These are phyloP conservation scores for Manis pentadactyla DNA, from an alignment of 2,797 vertebrate genomes.

Conservation along the genomic window DNA sequence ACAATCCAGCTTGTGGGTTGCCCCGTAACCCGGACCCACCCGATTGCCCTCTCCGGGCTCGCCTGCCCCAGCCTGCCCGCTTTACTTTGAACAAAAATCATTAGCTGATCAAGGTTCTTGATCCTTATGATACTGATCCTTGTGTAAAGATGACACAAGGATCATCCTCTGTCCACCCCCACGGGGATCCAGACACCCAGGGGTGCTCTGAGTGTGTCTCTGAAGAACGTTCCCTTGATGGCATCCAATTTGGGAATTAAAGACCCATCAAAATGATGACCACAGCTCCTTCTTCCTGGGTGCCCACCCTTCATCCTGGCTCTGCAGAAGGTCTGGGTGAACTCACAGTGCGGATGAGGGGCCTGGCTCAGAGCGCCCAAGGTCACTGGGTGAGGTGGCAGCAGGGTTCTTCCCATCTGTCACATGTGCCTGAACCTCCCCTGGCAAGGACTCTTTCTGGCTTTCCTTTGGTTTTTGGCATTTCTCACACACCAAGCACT, in stretches of 20 bases:
- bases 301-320: neutral
- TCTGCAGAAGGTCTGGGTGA: neutral
- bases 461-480: neutral
- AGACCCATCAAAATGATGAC: neutral
- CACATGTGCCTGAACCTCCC: neutral
- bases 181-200: neutral
- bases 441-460: neutral
- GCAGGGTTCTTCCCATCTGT: neutral
- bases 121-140: neutral
- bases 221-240: neutral
- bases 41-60: neutral
- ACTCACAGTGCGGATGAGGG: neutral
- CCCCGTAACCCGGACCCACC: neutral
- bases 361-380: neutral
- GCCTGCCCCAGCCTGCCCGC: conserved; percentile 61
- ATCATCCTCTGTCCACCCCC: neutral
- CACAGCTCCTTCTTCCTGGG: neutral
- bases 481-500: neutral
- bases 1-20: neutral
- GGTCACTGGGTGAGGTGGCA: neutral
- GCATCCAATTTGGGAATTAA: neutral
- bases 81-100: conserved; percentile 61
- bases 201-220: neutral
- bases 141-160: neutral
- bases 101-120: conserved; percentile 25